Evolutionary conservation across 2,797 vertebrate species (phyloP).

Genomic region (Brotula barbata): DNA sequence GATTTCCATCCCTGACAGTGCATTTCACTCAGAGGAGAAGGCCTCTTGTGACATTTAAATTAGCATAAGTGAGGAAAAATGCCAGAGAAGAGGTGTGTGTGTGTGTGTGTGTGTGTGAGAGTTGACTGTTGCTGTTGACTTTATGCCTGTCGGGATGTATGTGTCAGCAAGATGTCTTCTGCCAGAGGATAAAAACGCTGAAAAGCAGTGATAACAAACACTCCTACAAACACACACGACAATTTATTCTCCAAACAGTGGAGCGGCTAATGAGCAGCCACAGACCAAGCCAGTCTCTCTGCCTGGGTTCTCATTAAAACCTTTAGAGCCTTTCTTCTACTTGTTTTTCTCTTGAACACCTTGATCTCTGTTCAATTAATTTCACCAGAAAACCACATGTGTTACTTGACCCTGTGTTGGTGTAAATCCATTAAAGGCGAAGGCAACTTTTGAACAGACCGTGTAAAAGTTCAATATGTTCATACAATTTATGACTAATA

Average conservation of each 20-base stretch:
- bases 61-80: conserved; percentile 38
- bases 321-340: neutral
- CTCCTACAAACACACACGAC: conserved; percentile 6
- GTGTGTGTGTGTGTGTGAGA: conserved; percentile 1
- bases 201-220: conserved; percentile 35
- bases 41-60: conserved; percentile 39
- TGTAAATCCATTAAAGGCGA: neutral
- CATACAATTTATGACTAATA: no score
- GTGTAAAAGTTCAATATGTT: no score
- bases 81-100: conserved; percentile 5
- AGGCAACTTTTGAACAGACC: neutral
- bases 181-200: conserved; percentile 34
- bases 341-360: conserved; percentile 1
- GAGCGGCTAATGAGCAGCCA: conserved; percentile 36
- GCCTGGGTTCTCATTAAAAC: conserved; percentile 43
- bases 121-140: conserved; percentile 38
- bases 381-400: neutral
- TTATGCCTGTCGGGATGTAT: conserved; percentile 28
- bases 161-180: conserved; percentile 23
- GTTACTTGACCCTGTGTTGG: neutral
- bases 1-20: conserved; percentile 20
- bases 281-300: conserved; percentile 15
- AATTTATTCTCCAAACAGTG: conserved; percentile 31
- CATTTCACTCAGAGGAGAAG: conserved; percentile 24
- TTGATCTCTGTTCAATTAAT: conserved; percentile 12